These are phyloP conservation scores for Egretta garzetta DNA, from an alignment of 2,113 vertebrate genomes.

Conservation along the genomic window DNA sequence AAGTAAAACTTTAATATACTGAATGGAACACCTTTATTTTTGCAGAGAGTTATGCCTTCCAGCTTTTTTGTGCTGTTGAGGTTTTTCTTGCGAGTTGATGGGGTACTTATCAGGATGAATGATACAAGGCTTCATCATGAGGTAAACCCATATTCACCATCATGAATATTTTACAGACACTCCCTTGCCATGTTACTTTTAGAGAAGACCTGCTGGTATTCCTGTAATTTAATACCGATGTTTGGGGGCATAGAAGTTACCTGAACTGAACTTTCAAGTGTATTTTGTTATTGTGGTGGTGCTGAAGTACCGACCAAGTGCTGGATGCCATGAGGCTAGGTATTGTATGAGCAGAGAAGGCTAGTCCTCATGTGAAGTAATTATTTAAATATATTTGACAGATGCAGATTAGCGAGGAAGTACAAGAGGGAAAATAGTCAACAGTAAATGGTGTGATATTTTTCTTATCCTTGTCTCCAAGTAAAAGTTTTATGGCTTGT, in stretches of 20 bases:
- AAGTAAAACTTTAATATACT: not conserved
- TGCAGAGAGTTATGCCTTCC: slow-evolving; percentile 97
- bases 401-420: not conserved
- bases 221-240: not conserved
- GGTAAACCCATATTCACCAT: slow-evolving; percentile 56
- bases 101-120: slow-evolving; percentile 93
- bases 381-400: not conserved
- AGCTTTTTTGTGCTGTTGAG: slow-evolving; percentile 93
- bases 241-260: not conserved
- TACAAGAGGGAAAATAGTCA: not conserved
- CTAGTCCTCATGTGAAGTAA: not conserved
- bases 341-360: not conserved
- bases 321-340: not conserved
- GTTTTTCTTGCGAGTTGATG: slow-evolving; percentile 95
- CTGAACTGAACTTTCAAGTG: not conserved
- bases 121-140: slow-evolving; percentile 94
- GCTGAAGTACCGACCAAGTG: not conserved
- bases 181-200: not conserved
- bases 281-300: not conserved
- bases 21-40: not conserved
- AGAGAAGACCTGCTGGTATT: not conserved
- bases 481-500: not conserved
- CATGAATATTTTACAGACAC: not conserved
- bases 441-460: not conserved
- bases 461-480: not conserved